Percentiles rank a stretch among this genome's conserved stretches.
These are phyloP conservation scores for Hippoglossus hippoglossus DNA, from an alignment of 2,797 vertebrate genomes.

Conservation along the genomic window DNA sequence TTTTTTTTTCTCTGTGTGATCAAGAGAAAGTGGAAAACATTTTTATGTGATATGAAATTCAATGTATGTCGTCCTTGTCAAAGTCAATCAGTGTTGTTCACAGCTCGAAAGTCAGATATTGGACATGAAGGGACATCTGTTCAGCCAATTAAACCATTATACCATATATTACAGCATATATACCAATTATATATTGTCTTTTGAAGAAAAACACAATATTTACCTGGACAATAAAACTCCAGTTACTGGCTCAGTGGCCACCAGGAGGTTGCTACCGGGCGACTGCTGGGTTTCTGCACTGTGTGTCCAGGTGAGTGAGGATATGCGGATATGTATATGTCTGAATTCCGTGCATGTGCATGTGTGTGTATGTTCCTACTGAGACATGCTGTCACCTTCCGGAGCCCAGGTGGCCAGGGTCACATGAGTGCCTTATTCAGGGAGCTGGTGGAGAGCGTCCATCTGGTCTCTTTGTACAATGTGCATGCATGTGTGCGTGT, in stretches of 20 bases:
- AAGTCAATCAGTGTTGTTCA: not conserved
- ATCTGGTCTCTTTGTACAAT: conserved; percentile 69
- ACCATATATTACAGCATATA: too few relatives aligned
- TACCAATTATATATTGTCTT: too few relatives aligned
- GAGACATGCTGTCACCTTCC: conserved; percentile 68
- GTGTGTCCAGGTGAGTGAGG: conserved; percentile 30
- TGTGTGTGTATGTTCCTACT: conserved; percentile 36
- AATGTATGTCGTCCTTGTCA: not conserved
- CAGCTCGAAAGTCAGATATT: too few relatives aligned
- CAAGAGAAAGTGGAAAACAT: conserved; percentile 4
- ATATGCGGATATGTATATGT: not conserved
- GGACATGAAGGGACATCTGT: too few relatives aligned
- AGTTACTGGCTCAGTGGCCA: not conserved
- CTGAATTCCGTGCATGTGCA: not conserved
- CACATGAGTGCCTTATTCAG: conserved; percentile 65
- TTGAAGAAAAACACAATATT: not conserved
- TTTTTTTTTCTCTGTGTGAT: not conserved
- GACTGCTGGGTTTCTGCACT: not conserved
- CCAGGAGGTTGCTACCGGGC: conserved; percentile 2
- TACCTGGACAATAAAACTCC: not conserved
- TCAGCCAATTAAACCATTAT: too few relatives aligned
- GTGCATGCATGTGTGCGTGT: conserved; percentile 8
- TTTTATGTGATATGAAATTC: not conserved
- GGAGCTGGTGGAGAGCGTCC: conserved; percentile 72
- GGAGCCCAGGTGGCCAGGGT: conserved; percentile 74